These are phyloP conservation scores for Palythoa caribaeorum DNA, from an alignment of 92 coral and sea anemone species.

Conservation along the genomic window DNA sequence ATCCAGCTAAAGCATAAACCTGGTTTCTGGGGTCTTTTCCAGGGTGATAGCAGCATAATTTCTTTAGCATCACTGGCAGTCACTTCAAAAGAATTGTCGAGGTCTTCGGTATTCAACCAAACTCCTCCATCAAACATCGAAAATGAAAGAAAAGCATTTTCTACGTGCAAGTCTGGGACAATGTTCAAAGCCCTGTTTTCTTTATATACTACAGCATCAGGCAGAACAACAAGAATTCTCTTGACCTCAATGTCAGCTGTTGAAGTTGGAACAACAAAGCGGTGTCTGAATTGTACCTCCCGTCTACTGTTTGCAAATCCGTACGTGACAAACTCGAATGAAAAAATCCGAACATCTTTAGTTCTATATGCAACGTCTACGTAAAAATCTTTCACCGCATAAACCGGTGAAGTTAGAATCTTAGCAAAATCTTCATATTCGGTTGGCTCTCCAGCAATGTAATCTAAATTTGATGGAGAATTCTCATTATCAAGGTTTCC, in stretches of 20 bases:
- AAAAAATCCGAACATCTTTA: slow-evolving; percentile 68
- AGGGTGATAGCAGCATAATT: slow-evolving; percentile 72
- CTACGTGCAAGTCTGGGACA: slow-evolving; percentile 81
- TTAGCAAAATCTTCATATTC: slow-evolving; percentile 71
- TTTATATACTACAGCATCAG: slow-evolving; percentile 77
- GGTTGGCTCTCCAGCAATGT: neutral
- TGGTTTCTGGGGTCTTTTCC: slow-evolving; percentile 86
- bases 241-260: slow-evolving; percentile 65
- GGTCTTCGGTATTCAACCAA: slow-evolving; percentile 20
- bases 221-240: slow-evolving; percentile 64
- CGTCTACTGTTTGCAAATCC: slow-evolving; percentile 62
- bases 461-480: neutral
- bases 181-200: slow-evolving; percentile 83
- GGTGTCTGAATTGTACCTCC: slow-evolving; percentile 69
- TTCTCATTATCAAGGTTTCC: slow-evolving; percentile 17
- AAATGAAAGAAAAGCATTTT: slow-evolving; percentile 63
- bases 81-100: slow-evolving; percentile 58
- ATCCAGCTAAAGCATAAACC: slow-evolving; percentile 77
- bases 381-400: slow-evolving; percentile 62
- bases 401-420: slow-evolving; percentile 57
- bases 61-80: slow-evolving; percentile 60
- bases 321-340: slow-evolving; percentile 72
- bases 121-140: slow-evolving; percentile 58
- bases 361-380: slow-evolving; percentile 67
- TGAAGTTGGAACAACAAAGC: slow-evolving; percentile 49